A percentile compares a stretch with the other conserved stretches of the same genome.
phyloP scores from a whole-genome alignment of 2,797 vertebrate genomes.

The Poeciliopsis paucimaculata region DNA sequence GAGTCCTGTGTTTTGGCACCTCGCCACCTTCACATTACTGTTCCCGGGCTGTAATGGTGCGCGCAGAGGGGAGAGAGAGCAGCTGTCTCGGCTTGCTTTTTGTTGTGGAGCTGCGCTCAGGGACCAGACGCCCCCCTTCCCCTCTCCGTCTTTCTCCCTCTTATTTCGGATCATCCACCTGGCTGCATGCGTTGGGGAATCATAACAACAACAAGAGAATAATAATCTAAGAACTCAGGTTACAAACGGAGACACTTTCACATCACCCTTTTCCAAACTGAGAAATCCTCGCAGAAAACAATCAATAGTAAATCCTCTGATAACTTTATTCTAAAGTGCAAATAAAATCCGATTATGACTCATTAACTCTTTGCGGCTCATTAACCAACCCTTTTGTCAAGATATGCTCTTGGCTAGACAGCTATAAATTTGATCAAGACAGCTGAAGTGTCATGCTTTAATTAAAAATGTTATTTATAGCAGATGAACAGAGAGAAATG shows the following conservation, averaged over 20 bases:
- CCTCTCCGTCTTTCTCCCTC: slow-evolving; percentile 19
- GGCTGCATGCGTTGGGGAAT: slow-evolving; percentile 53
- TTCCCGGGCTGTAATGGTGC: slow-evolving; percentile 59
- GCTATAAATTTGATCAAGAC: neutral
- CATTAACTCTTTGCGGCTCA: neutral
- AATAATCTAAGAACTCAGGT: neutral
- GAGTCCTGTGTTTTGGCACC: slow-evolving; percentile 59
- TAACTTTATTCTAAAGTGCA: neutral
- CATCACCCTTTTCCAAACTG: neutral
- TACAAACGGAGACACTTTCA: neutral
- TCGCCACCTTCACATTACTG: slow-evolving; percentile 63
- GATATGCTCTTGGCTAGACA: neutral
- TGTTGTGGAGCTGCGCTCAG: slow-evolving; percentile 63
- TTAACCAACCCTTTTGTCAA: neutral
- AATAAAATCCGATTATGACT: neutral
- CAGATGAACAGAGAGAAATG: neutral
- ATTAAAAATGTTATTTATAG: neutral
- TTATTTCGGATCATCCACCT: slow-evolving; percentile 50
- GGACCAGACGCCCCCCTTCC: slow-evolving; percentile 42
- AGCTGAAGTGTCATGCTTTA: neutral
- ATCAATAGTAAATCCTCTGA: neutral
- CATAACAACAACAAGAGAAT: slow-evolving; percentile 47
- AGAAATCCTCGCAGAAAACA: neutral
- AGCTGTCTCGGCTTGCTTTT: slow-evolving; percentile 73
- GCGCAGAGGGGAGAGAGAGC: slow-evolving; percentile 62